These are phyloP conservation scores for Casuarius casuarius DNA, from an alignment of 2,113 vertebrate genomes.

Conservation along the genomic window DNA sequence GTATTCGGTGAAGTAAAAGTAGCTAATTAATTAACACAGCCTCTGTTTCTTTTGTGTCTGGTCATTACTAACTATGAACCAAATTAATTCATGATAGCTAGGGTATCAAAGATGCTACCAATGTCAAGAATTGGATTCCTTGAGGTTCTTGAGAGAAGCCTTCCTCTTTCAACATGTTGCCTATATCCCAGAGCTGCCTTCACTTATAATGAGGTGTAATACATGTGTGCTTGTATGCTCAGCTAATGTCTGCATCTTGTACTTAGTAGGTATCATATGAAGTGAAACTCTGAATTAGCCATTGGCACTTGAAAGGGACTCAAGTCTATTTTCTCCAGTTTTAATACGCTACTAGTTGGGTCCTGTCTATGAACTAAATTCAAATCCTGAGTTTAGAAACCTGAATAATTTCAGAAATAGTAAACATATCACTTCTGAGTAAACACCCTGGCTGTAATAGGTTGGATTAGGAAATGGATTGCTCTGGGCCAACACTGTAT, in stretches of 20 bases:
- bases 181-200: neutral
- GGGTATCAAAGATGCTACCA: neutral
- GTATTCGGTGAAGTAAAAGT: conserved; percentile 28
- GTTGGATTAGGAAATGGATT: conserved; percentile 13
- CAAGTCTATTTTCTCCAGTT: neutral
- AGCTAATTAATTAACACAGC: conserved; percentile 51
- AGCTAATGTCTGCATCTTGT: neutral
- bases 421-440: neutral
- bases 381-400: neutral
- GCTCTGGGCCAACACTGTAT: neutral
- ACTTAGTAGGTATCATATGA: neutral
- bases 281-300: neutral
- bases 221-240: neutral
- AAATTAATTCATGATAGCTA: conserved; percentile 10
- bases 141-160: neutral
- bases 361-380: neutral
- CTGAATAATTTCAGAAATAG: neutral
- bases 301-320: neutral
- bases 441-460: neutral
- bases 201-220: neutral
- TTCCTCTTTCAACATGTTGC: neutral
- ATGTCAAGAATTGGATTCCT: neutral
- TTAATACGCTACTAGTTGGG: neutral
- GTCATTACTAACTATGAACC: conserved; percentile 9
- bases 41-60: conserved; percentile 23